Conservation (phyloP, 2,888 invertebrate genomes). For the Polydrusus tereticollis region DNA sequence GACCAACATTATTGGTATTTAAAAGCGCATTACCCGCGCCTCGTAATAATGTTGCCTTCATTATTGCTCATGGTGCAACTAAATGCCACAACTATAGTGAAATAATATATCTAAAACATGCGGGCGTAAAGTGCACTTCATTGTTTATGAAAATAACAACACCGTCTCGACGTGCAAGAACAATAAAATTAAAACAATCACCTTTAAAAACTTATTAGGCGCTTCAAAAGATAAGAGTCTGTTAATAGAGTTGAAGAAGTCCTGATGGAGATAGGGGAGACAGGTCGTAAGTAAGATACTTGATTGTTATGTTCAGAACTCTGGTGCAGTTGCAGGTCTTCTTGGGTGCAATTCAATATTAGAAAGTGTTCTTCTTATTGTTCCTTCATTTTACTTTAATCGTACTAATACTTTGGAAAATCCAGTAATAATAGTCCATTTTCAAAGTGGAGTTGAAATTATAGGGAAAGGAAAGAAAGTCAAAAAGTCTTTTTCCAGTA, state of each 20-base stretch:
- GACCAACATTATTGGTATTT: conserved; percentile 1
- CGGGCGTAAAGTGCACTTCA: conserved; percentile 36
- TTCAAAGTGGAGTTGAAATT: too few species aligned
- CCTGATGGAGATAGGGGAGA: neutral
- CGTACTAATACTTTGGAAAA: too few species aligned
- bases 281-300: too few species aligned
- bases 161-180: conserved; percentile 33
- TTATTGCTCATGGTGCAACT: conserved; percentile 25
- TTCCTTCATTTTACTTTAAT: too few species aligned
- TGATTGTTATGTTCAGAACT: too few species aligned
- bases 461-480: too few species aligned
- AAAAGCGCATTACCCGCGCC: conserved; percentile 17
- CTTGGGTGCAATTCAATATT: too few species aligned
- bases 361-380: too few species aligned
- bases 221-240: conserved; percentile 16
- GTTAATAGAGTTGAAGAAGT: neutral
- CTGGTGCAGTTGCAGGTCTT: too few species aligned
- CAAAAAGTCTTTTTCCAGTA: too few species aligned
- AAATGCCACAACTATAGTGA: conserved; percentile 31
- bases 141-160: conserved; percentile 43
- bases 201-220: conserved; percentile 32
- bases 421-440: too few species aligned
- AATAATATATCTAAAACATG: conserved; percentile 37
- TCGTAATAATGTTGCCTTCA: conserved; percentile 26
- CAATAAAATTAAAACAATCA: conserved; percentile 45